A percentile compares a stretch with the other conserved stretches of the same genome.
Evolutionary conservation across 2,797 vertebrate genomes (phyloP).

Genomic region (Scolopax rusticola): DNA sequence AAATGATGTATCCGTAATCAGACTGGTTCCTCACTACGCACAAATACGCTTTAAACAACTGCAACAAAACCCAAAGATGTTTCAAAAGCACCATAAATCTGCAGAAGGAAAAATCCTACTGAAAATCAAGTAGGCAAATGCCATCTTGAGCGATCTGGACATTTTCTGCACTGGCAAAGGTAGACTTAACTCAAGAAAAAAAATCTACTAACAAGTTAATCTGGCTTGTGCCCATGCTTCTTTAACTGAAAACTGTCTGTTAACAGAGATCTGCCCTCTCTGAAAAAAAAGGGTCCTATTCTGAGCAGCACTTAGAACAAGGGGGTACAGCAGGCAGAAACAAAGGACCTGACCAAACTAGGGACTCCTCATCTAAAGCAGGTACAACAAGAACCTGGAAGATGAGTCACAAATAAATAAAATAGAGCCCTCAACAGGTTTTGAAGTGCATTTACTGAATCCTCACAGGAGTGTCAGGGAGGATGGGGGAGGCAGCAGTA

Average conservation of each 20-base stretch:
- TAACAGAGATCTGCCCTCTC: background rate
- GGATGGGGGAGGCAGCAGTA: background rate
- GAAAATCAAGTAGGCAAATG: background rate
- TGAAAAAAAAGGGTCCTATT: background rate
- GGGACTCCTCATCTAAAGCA: background rate
- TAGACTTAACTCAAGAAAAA: background rate
- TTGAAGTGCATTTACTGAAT: background rate
- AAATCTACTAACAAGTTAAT: background rate
- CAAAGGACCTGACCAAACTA: background rate
- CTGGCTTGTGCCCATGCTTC: background rate
- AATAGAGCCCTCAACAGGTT: background rate
- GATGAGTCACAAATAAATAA: background rate
- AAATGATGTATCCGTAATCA: background rate
- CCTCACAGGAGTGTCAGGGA: background rate
- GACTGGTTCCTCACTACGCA: background rate
- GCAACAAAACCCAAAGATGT: background rate
- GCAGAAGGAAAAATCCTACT: background rate
- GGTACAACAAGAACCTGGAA: background rate
- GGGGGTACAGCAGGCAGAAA: background rate
- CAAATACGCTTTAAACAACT: background rate
- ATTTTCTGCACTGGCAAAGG: background rate
- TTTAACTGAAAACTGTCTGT: background rate
- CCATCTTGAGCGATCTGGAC: background rate
- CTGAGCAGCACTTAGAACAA: background rate
- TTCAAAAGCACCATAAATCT: background rate